These are phyloP conservation scores for Sitta europaea DNA, from an alignment of 2,113 vertebrate species.

Conservation along the genomic window DNA sequence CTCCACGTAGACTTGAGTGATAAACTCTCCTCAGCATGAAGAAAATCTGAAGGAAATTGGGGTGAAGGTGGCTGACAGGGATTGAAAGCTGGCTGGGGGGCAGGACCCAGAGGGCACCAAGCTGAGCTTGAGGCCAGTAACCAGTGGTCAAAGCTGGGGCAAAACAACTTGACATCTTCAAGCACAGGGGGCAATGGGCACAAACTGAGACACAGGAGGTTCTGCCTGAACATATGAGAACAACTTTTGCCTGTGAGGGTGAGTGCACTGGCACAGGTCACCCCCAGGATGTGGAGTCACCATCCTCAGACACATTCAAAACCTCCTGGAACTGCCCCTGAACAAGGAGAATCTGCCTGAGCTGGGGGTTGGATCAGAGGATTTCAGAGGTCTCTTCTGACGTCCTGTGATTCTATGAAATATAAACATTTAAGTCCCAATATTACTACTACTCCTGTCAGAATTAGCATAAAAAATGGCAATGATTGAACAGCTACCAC, in stretches of 20 bases:
- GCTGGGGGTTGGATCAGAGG: not conserved
- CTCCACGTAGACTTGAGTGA: not conserved
- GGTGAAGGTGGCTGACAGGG: not conserved
- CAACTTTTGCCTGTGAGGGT: not conserved
- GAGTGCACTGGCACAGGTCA: no score
- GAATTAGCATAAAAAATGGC: not conserved
- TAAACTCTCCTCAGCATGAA: not conserved
- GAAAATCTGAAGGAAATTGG: not conserved
- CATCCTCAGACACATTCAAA: not conserved
- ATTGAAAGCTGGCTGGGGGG: not conserved
- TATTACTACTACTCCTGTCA: not conserved
- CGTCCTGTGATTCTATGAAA: not conserved
- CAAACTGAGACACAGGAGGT: no score
- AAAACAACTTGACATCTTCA: not conserved
- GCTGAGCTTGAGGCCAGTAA: not conserved
- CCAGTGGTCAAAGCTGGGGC: not conserved
- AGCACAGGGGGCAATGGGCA: not conserved
- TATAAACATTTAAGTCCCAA: not conserved
- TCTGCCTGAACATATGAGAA: not conserved
- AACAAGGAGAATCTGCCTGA: not conserved
- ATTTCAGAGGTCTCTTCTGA: not conserved
- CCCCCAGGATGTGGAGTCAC: not conserved
- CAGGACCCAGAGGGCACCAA: not conserved
- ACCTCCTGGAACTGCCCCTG: not conserved
- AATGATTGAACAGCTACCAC: not conserved